phyloP scores from a whole-genome alignment of 1,140 invertebrate genomes.

The Heterodera schachtii region DNA sequence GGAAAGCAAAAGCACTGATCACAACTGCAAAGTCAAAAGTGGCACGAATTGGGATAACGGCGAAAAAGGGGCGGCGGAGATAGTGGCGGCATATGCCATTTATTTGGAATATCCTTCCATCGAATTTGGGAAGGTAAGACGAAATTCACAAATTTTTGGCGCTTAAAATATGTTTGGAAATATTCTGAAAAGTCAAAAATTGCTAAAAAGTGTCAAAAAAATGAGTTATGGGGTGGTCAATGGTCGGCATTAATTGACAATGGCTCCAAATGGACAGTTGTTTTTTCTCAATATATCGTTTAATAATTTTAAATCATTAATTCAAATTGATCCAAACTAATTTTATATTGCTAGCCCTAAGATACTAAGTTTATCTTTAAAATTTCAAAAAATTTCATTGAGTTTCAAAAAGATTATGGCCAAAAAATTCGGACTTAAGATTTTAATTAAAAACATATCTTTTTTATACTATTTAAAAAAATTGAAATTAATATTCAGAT shows the following conservation, averaged over 20 bases:
- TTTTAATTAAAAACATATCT: no score
- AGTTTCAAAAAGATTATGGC: not conserved
- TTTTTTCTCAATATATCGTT: not conserved
- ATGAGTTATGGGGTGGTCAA: no score
- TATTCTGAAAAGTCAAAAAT: no score
- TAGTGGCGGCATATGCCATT: conserved; percentile 12
- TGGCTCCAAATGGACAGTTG: no score
- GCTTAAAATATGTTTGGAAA: no score
- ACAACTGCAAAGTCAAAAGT: not conserved
- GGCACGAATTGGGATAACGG: not conserved
- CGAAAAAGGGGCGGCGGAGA: not conserved
- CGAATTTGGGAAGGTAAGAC: not conserved
- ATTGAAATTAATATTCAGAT: no score
- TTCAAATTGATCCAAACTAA: not conserved
- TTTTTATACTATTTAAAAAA: no score
- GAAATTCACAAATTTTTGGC: no score
- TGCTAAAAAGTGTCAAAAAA: no score
- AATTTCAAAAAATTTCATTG: not conserved
- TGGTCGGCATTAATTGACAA: no score
- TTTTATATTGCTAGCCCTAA: not conserved
- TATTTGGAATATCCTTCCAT: conserved; percentile 2
- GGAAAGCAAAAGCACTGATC: not conserved
- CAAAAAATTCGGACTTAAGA: no score
- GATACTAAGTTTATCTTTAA: not conserved
- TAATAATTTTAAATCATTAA: not conserved